These are phyloP conservation scores for Platycheirus albimanus DNA, from an alignment of 2,888 invertebrate species.

Conservation along the genomic window DNA sequence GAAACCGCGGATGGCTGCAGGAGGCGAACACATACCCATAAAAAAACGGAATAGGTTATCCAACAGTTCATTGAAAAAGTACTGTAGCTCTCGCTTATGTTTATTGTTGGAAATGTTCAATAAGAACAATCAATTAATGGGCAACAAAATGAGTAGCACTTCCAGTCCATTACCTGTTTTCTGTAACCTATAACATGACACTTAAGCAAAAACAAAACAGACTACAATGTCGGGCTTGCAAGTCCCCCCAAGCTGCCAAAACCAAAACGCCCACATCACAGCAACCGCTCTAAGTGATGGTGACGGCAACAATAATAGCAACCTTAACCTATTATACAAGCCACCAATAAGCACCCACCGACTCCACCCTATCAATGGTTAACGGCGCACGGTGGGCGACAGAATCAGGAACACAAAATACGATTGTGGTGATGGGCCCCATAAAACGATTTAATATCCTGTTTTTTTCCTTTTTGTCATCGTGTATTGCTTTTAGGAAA, in stretches of 20 bases:
- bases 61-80: no score
- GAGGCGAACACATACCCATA: no score
- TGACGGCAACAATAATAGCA: slow-evolving; percentile 12
- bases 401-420: slow-evolving; percentile 3
- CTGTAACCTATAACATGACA: slow-evolving; percentile 40
- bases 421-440: slow-evolving; percentile 13
- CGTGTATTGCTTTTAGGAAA: slow-evolving; percentile 40
- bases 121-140: slow-evolving; percentile 14
- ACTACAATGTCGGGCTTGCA: background rate
- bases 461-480: slow-evolving; percentile 29
- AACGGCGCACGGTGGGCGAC: slow-evolving; percentile 32
- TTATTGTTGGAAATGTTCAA: background rate
- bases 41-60: background rate
- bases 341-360: no score
- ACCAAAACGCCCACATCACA: slow-evolving; percentile 45
- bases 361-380: slow-evolving; percentile 27
- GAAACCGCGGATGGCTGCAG: no score
- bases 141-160: background rate
- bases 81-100: no score
- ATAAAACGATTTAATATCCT: slow-evolving; percentile 57
- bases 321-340: background rate
- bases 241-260: slow-evolving; percentile 12
- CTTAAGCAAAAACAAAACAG: background rate
- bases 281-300: slow-evolving; percentile 30
- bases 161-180: background rate